phyloP scores from a whole-genome alignment of 2,113 vertebrate genomes.

The Leptodactylus fuscus region DNA sequence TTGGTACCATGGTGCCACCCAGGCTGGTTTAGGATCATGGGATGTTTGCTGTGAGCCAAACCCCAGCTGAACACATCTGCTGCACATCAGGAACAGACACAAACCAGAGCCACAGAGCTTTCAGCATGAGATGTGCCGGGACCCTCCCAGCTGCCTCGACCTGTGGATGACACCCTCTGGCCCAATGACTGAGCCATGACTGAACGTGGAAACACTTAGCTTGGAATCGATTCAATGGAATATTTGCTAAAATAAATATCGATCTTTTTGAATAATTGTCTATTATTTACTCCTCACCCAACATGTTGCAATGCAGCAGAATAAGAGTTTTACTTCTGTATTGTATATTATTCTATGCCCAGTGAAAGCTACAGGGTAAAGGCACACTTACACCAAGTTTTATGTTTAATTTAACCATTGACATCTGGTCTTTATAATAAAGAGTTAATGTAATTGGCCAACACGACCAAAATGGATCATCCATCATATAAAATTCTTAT shows the following conservation, averaged over 20 bases:
- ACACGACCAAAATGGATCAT: too few relatives aligned
- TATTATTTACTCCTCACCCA: neutral
- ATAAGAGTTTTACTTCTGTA: neutral
- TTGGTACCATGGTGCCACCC: slow-evolving; percentile 59
- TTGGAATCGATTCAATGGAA: neutral
- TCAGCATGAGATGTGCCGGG: slow-evolving; percentile 37
- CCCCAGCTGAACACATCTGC: slow-evolving; percentile 56
- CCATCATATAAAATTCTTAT: too few relatives aligned
- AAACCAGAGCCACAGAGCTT: slow-evolving; percentile 50
- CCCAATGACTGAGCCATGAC: slow-evolving; percentile 28
- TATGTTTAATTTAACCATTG: neutral
- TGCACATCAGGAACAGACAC: slow-evolving; percentile 58
- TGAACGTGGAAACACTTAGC: slow-evolving; percentile 37
- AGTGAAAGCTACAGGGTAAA: neutral
- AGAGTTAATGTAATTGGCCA: too few relatives aligned
- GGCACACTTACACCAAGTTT: neutral
- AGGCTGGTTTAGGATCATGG: slow-evolving; percentile 52
- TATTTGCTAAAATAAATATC: neutral
- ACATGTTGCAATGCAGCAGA: neutral
- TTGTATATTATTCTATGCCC: neutral
- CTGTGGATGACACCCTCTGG: slow-evolving; percentile 53
- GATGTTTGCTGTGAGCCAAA: slow-evolving; percentile 51
- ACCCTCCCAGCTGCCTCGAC: slow-evolving; percentile 35
- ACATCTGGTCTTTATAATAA: neutral
- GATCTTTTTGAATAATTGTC: neutral